phyloP scores from a whole-genome alignment of 1,140 invertebrate genomes.

The Bombus waltoni region DNA sequence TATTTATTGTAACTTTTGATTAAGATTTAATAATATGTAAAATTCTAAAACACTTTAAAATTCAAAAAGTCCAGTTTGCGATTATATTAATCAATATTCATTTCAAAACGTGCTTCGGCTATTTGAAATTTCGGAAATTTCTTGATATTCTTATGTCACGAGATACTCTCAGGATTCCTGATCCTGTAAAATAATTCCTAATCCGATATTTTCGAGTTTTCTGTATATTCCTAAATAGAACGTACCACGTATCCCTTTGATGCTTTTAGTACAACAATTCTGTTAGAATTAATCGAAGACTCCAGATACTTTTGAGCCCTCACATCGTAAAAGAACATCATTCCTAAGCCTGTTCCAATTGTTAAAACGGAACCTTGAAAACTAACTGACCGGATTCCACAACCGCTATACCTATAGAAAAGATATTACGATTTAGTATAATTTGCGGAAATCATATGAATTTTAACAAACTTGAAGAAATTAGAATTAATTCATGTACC shows the following conservation, averaged over 20 bases:
- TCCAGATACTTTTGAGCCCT: conserved; percentile 95
- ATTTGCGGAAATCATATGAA: not conserved
- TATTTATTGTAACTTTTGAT: not conserved
- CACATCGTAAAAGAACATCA: conserved; percentile 97
- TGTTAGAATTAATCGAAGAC: conserved; percentile 92
- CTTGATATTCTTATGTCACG: not conserved
- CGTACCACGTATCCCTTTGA: conserved; percentile 95
- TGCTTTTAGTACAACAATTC: conserved; percentile 94
- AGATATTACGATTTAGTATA: not conserved
- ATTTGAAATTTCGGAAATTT: not conserved
- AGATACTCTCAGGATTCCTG: too few relatives aligned
- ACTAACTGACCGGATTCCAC: conserved; percentile 94
- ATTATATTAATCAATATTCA: not conserved
- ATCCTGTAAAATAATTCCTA: not conserved
- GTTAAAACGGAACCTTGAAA: conserved; percentile 95
- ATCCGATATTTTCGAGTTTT: not conserved
- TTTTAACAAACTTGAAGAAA: not conserved
- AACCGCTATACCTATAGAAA: conserved; percentile 90
- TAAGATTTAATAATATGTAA: not conserved
- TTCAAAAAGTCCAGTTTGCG: not conserved
- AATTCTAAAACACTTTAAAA: not conserved
- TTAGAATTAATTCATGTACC: conserved; percentile 61
- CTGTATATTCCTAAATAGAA: conserved; percentile 40
- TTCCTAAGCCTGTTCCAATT: conserved; percentile 95
- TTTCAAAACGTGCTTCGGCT: not conserved